Evolutionary conservation across 30 jellyfish, hydroid and myxozoan species (phyloP), one percentile per base, ranked within the genome.

Genomic region (Cassiopea xamachana): DNA sequence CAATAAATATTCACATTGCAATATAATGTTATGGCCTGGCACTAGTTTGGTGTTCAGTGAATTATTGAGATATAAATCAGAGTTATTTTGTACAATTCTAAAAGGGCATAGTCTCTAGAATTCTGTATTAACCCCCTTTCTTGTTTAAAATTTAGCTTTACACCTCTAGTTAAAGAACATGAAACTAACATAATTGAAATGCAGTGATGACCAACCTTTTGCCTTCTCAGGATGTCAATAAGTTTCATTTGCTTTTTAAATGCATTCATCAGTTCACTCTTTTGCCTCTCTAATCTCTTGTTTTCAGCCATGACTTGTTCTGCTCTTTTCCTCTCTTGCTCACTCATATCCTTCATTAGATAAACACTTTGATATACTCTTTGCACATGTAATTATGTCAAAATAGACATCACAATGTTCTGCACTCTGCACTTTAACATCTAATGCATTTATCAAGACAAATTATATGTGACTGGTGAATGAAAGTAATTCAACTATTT

Each of bases 241-340:
- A 95, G 97, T 79, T 95, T 95, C 91, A 95, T 82, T 74, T 95
- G 99, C 77, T 95, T 95, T 77, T 95, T 95, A 87, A 95, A 95
- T 0, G 99, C 99, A 17, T 89, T 91, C 99, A 95, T 90, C 60
- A 95, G 74, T 70, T 95, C 99, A 59, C 60, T 87, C 73, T 91
- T 90, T 83, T 95, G 99, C 76, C 88, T 86, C 85, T 95, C 99
- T 80, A 95, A 69, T 27, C 89, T 93, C 43, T 83, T 90, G 69
- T 95, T 95, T 13, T 95, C 99, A 45, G 74, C 68, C 10, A 83
- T 79, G 59, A 95, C 73, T 60, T 86, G 97, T 43, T 95, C 99
- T 4, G 91, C 71, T n/a, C 97, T 84, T 73, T 91, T 95, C 60
- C 96, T 62, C 49, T 95, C 99, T 47, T 83, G 90, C 14, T 95